Base-by-base conservation (phyloP, 92 coral and sea anemone species). In the Epizoanthus scotinus region DNA sequence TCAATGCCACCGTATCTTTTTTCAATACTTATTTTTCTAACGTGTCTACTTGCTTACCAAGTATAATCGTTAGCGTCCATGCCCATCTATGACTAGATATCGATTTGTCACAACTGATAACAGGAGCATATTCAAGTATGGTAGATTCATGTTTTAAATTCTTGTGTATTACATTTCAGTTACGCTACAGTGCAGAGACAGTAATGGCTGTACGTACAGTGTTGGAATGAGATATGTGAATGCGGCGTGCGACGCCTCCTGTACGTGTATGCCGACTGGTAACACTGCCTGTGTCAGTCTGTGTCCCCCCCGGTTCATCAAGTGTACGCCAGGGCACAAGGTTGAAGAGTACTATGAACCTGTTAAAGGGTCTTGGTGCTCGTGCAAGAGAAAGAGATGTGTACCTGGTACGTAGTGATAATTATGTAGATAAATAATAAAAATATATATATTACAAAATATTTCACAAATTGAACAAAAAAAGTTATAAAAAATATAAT, bases 341-440 rank as follows among this genome's bases (percentile, higher is more conserved):
- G 24, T 55, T 12, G 47, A 28, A 27, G 79, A 73, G 38, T 73
- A 56, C 3, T 52, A 56, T 29, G 79, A 73, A 27, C 79, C 79
- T 10, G 66, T 73, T 6, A 73, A 17, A 12, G 79, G 79, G 17
- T 20, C 53, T 8, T 73, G 63, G 63, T 73, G 79, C 42, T 64
- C 31, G 59, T 73, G 79, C 79, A 73, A 34, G 58, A 28, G 79
- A 31, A 19, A 73, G 28, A 65, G 79, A 27, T 73, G 79, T 29
- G 79, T 73, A 19, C 79, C 66, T 5, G 79, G 79, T 73, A 55
- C 28, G 53, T 34, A 20, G 18, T 19, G 18, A 13, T 19, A 1
- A n/a, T n/a, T n/a, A n/a, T n/a, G n/a, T n/a, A n/a, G n/a, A n/a
- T n/a, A n/a, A n/a, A n/a, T n/a, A n/a, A n/a, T n/a, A n/a, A n/a